A percentile compares a stretch with the other conserved stretches of the same genome.
These are phyloP conservation scores for Myiotriccus ornatus DNA, from an alignment of 2,797 vertebrate genomes.

Conservation along the genomic window DNA sequence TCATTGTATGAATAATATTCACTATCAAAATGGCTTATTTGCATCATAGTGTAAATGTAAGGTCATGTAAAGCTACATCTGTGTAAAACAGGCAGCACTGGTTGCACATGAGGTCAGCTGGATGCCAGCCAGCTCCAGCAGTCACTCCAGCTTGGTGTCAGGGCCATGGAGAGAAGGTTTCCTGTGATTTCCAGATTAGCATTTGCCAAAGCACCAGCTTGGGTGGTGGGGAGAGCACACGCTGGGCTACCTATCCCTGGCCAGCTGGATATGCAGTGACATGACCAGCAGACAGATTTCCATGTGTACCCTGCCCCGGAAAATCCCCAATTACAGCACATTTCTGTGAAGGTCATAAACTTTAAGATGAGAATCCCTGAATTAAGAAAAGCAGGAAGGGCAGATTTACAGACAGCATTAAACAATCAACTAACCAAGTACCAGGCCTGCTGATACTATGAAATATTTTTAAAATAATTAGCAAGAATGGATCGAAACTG, in stretches of 20 bases:
- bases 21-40: not conserved
- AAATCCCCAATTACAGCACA: not conserved
- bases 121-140: not conserved
- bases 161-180: not conserved
- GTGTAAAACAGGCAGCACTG: not conserved
- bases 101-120: not conserved
- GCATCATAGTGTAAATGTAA: not conserved
- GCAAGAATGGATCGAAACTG: not conserved
- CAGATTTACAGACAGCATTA: not conserved
- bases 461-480: not conserved
- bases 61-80: not conserved
- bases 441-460: not conserved
- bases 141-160: rapidly evolving
- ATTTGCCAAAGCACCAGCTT: not conserved
- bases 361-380: not conserved
- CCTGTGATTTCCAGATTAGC: not conserved
- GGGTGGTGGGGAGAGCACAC: not conserved
- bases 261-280: rapidly evolving
- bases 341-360: not conserved
- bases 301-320: rapidly evolving
- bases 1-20: not conserved
- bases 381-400: not conserved
- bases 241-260: not conserved
- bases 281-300: not conserved
- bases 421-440: not conserved